Evolutionary conservation across 2,113 vertebrate genomes (phyloP).

Genomic region (Conger conger): DNA sequence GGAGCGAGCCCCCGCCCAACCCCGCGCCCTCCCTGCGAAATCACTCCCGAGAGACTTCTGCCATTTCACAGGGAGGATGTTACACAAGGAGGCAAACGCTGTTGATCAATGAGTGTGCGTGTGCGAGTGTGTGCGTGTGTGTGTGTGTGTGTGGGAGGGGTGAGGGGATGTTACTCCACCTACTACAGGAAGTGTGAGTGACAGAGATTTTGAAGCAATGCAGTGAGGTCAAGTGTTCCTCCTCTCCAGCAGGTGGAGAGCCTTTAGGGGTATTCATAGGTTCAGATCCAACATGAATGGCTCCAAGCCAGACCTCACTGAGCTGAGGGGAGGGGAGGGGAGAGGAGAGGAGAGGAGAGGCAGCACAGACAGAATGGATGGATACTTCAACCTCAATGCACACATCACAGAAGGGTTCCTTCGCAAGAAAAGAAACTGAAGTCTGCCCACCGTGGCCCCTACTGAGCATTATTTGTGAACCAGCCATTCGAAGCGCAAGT

Average conservation of each 20-base stretch:
- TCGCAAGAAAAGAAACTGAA: not conserved
- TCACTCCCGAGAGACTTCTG: not conserved
- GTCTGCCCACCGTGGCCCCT: not conserved
- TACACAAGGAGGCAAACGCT: constrained; percentile 46
- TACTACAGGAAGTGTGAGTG: not conserved
- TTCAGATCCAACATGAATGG: too few relatives aligned
- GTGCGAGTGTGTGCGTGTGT: not conserved
- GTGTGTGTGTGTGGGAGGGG: not conserved
- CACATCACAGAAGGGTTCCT: not conserved
- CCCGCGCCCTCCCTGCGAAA: too few relatives aligned
- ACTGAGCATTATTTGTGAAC: not conserved
- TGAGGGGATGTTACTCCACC: not conserved
- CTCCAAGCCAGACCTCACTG: too few relatives aligned
- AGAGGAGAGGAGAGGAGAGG: not conserved
- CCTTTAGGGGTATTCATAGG: not conserved
- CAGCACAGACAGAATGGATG: not conserved
- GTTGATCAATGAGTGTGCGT: not conserved
- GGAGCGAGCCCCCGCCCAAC: too few relatives aligned
- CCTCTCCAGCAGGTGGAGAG: not conserved
- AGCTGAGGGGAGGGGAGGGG: too few relatives aligned
- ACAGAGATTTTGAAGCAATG: not conserved
- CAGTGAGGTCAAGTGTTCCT: not conserved
- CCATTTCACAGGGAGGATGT: constrained; percentile 46
- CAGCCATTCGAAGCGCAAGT: not conserved
- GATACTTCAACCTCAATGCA: not conserved